Conservation (phyloP, 1,140 invertebrate genomes). For the Pseudomyrmex concolor region DNA sequence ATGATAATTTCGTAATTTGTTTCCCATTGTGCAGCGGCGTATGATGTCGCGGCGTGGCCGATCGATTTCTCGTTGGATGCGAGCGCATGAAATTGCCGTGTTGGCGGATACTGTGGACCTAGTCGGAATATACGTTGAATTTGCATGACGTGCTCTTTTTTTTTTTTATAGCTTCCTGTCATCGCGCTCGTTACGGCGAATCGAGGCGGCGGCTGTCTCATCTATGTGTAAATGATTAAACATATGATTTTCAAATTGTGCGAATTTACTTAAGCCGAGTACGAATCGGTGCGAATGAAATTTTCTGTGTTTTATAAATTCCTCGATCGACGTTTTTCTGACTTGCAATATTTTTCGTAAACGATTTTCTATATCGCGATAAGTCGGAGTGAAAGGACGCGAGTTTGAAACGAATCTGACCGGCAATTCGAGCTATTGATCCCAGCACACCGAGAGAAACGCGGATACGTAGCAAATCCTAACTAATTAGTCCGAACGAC, state of each 20-base stretch:
- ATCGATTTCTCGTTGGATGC: constrained; percentile 75
- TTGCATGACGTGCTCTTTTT: constrained; percentile 62
- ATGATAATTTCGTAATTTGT: constrained; percentile 80
- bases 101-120: constrained; percentile 62
- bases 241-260: neutral
- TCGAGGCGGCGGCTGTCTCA: constrained; percentile 25
- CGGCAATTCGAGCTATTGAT: constrained; percentile 31
- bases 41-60: constrained; percentile 73
- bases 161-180: neutral
- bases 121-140: constrained; percentile 64
- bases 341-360: too few species aligned
- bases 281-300: too few species aligned
- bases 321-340: neutral
- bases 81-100: constrained; percentile 73
- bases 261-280: too few species aligned
- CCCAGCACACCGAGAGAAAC: neutral
- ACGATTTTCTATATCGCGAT: neutral
- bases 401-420: neutral
- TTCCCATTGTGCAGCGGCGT: constrained; percentile 76
- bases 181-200: neutral
- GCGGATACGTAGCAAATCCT: constrained; percentile 69
- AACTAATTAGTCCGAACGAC: constrained; percentile 72
- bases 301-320: too few species aligned
- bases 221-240: constrained; percentile 3
- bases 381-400: neutral